Evolutionary conservation across 1,140 invertebrate genomes (phyloP).

Genomic region (Drosophila biarmipes): DNA sequence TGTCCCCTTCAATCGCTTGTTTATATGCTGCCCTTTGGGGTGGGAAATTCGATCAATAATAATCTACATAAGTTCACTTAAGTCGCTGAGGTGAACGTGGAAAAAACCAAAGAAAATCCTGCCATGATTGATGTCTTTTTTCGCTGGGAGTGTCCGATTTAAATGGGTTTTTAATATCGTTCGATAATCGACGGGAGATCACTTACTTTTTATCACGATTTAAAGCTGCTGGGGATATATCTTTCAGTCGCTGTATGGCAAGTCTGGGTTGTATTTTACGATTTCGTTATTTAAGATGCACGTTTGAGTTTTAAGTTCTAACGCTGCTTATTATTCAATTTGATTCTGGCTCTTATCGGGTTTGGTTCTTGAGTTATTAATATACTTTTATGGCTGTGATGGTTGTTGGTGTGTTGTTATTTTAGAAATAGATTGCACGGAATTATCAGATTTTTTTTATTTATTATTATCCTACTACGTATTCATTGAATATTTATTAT

Average conservation of each 20-base stretch:
- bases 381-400: slow-evolving; percentile 54
- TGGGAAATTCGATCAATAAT: slow-evolving; percentile 72
- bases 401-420: slow-evolving; percentile 59
- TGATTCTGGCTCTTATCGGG: slow-evolving; percentile 50
- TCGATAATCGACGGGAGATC: slow-evolving; percentile 41
- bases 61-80: slow-evolving; percentile 69
- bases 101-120: slow-evolving; percentile 20
- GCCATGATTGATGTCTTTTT: slow-evolving; percentile 60
- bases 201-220: slow-evolving; percentile 73
- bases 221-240: slow-evolving; percentile 51
- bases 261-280: slow-evolving; percentile 46
- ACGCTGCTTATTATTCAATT: slow-evolving; percentile 45
- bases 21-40: slow-evolving; percentile 10
- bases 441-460: slow-evolving; percentile 62
- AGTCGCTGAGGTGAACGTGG: slow-evolving; percentile 33
- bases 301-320: slow-evolving; percentile 37
- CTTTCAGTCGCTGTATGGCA: slow-evolving; percentile 28
- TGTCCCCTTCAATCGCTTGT: slow-evolving; percentile 5
- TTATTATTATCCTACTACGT: slow-evolving; percentile 70
- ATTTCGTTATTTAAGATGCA: slow-evolving; percentile 21
- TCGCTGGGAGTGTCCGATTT: slow-evolving; percentile 9
- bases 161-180: slow-evolving; percentile 47
- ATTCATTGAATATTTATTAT: slow-evolving; percentile 68
- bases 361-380: slow-evolving; percentile 49
- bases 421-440: slow-evolving; percentile 83